phyloP scores from a whole-genome alignment of 2,797 vertebrate genomes.

The Halcyon chelicuti region DNA sequence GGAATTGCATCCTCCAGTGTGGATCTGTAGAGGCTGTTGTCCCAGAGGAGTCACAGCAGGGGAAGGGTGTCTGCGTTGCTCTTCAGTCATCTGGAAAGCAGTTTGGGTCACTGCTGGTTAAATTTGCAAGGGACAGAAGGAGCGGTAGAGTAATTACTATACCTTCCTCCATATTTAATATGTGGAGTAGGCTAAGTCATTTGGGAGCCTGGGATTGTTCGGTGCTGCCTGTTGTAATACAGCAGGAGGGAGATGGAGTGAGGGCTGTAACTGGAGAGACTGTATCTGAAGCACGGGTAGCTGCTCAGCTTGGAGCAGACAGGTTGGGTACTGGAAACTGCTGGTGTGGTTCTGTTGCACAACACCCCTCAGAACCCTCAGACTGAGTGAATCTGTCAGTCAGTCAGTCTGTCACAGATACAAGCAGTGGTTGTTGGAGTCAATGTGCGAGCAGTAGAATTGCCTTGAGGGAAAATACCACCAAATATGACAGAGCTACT shows the following conservation, averaged over 20 bases:
- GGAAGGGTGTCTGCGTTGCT: neutral
- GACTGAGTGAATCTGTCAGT: accelerated
- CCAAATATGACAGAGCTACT: accelerated
- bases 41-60: neutral
- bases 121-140: neutral
- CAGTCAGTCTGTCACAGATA: accelerated
- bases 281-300: neutral
- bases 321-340: neutral
- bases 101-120: neutral
- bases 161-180: accelerated
- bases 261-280: neutral
- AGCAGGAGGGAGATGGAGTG: neutral
- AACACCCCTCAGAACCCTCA: neutral
- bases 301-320: neutral
- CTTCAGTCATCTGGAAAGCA: accelerated
- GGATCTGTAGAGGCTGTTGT: accelerated
- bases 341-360: neutral
- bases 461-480: neutral
- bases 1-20: neutral
- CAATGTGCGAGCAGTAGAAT: neutral
- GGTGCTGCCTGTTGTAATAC: neutral
- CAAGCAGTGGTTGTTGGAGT: too few relatives aligned
- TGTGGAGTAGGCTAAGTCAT: neutral
- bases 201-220: neutral
- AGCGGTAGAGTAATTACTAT: neutral